These are phyloP conservation scores for Tyto alba DNA, from an alignment of 2,113 vertebrate species.

Conservation along the genomic window DNA sequence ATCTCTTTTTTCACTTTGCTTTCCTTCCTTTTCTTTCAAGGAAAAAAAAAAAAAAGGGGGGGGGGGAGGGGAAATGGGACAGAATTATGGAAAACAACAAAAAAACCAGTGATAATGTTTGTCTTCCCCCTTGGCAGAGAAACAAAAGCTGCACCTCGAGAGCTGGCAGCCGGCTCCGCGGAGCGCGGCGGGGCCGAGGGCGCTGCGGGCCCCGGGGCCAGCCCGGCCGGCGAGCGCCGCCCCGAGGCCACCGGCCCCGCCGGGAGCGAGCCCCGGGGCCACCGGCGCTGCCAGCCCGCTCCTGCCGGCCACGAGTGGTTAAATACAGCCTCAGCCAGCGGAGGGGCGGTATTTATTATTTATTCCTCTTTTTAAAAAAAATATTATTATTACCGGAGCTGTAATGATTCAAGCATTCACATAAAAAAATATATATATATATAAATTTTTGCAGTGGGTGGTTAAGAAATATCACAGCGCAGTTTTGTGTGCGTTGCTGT, in stretches of 20 bases:
- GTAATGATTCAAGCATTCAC: not conserved
- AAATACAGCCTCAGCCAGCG: not conserved
- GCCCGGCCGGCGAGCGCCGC: slow-evolving; percentile 67
- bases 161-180: not conserved
- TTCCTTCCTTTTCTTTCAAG: not conserved
- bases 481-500: not conserved
- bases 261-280: not conserved
- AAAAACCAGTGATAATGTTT: not conserved
- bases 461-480: not conserved
- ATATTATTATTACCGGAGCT: not conserved
- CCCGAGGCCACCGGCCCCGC: slow-evolving; percentile 59
- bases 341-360: not conserved
- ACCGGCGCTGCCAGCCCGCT: not conserved
- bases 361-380: not conserved
- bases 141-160: not conserved
- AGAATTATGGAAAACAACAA: too few relatives aligned
- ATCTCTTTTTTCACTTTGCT: not conserved
- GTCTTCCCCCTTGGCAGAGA: not conserved
- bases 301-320: not conserved
- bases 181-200: not conserved
- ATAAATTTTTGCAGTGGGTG: not conserved
- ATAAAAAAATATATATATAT: not conserved
- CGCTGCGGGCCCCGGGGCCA: not conserved
- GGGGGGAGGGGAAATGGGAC: too few relatives aligned
- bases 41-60: not conserved